Evolutionary conservation across 2,113 vertebrate genomes (phyloP).

Genomic region (Axis porcinus): DNA sequence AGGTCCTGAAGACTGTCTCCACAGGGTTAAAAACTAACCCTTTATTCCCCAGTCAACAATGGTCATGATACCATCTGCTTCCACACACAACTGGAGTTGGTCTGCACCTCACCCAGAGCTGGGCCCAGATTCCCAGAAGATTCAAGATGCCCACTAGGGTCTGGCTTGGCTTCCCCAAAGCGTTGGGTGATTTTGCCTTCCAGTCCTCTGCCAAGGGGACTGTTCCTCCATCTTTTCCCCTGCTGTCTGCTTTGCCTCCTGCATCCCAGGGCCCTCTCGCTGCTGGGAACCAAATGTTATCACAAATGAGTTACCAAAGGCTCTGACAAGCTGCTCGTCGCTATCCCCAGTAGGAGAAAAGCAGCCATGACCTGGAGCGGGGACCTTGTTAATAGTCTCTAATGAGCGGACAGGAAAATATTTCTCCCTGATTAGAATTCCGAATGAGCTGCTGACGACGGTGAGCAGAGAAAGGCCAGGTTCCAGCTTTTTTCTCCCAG

Average conservation of each 20-base stretch:
- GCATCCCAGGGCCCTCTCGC: background rate
- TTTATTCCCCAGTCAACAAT: background rate
- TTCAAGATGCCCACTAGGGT: no score
- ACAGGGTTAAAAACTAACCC: background rate
- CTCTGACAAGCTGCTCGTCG: background rate
- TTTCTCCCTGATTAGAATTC: slow-evolving; percentile 77
- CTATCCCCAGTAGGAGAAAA: slow-evolving; percentile 65
- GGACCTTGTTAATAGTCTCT: slow-evolving; percentile 69
- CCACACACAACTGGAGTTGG: background rate
- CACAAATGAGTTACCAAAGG: slow-evolving; percentile 69
- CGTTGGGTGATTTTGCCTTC: background rate
- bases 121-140: background rate
- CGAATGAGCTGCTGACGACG: slow-evolving; percentile 49
- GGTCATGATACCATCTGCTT: background rate
- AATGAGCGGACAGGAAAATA: slow-evolving; percentile 75
- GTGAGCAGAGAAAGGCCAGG: slow-evolving; percentile 29
- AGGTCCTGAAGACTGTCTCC: background rate
- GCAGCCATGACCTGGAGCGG: slow-evolving; percentile 55
- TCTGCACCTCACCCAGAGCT: background rate
- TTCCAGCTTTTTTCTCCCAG: background rate
- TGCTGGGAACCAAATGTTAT: background rate
- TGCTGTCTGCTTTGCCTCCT: background rate
- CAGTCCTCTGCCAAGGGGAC: background rate
- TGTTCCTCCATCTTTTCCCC: background rate
- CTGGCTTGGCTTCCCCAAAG: background rate